Evolutionary conservation across 2,113 vertebrate genomes (phyloP).

Genomic region (Silurus asotus): DNA sequence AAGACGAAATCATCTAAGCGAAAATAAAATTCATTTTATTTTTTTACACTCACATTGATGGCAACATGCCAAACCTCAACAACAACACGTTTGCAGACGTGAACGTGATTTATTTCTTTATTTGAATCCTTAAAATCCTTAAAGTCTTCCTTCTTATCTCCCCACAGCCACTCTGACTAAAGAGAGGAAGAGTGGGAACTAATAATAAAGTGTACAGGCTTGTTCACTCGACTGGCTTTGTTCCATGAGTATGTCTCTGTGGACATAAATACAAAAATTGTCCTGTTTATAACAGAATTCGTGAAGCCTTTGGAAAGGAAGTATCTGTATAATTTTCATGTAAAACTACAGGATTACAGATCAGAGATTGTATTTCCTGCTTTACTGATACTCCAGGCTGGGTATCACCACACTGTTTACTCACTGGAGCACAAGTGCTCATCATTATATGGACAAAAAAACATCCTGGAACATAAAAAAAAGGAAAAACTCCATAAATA

Average conservation of each 20-base stretch:
- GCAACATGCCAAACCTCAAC: neutral
- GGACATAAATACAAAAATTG: neutral
- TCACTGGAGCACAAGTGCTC: neutral
- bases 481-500: neutral
- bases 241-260: neutral
- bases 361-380: neutral
- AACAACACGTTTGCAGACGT: neutral
- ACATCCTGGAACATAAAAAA: neutral
- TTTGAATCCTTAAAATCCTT: neutral
- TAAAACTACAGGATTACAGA: neutral
- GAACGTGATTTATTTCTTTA: no score
- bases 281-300: neutral
- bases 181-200: neutral
- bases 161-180: slow-evolving; percentile 12
- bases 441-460: neutral
- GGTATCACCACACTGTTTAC: neutral
- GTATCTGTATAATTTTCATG: neutral
- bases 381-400: neutral
- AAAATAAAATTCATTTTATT: neutral
- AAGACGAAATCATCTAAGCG: neutral
- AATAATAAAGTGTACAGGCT: neutral
- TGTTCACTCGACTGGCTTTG: neutral
- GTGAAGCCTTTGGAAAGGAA: neutral
- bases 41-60: neutral
- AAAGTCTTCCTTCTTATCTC: neutral